These are phyloP conservation scores for Ryuthela nishihirai DNA, from an alignment of 2,888 invertebrate species.

Conservation along the genomic window DNA sequence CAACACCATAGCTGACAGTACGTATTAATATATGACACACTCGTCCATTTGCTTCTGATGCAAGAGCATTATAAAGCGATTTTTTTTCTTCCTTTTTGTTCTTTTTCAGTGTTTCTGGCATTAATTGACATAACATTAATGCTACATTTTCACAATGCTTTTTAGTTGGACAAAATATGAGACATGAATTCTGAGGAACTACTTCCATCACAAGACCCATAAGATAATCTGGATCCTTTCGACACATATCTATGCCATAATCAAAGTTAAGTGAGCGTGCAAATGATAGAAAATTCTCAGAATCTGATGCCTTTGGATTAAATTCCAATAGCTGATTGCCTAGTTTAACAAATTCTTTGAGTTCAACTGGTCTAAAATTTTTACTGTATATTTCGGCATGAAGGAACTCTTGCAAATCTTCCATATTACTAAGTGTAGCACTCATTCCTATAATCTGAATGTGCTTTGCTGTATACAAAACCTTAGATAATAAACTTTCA, in stretches of 20 bases:
- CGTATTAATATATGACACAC: conserved; percentile 64
- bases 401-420: conserved; percentile 74
- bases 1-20: conserved; percentile 75
- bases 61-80: conserved; percentile 61
- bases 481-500: conserved; percentile 77
- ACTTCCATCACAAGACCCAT: conserved; percentile 74
- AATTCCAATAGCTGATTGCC: conserved; percentile 61
- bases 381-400: conserved; percentile 72
- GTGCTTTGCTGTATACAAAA: conserved; percentile 54
- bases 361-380: conserved; percentile 76
- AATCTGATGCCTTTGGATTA: conserved; percentile 49
- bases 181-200: conserved; percentile 70
- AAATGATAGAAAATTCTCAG: conserved; percentile 43
- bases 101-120: conserved; percentile 54
- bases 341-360: conserved; percentile 67
- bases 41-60: conserved; percentile 62
- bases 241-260: conserved; percentile 43
- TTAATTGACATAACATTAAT: conserved; percentile 64
- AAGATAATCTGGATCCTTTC: conserved; percentile 71
- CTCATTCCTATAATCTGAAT: conserved; percentile 95
- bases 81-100: conserved; percentile 60
- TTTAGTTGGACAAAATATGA: conserved; percentile 91
- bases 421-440: conserved; percentile 89
- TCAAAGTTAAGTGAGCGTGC: conserved; percentile 20
- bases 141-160: conserved; percentile 91